A percentile compares a stretch with the other conserved stretches of the same genome.
phyloP scores from a whole-genome alignment of 2,888 invertebrate genomes.

The Nomada flava region DNA sequence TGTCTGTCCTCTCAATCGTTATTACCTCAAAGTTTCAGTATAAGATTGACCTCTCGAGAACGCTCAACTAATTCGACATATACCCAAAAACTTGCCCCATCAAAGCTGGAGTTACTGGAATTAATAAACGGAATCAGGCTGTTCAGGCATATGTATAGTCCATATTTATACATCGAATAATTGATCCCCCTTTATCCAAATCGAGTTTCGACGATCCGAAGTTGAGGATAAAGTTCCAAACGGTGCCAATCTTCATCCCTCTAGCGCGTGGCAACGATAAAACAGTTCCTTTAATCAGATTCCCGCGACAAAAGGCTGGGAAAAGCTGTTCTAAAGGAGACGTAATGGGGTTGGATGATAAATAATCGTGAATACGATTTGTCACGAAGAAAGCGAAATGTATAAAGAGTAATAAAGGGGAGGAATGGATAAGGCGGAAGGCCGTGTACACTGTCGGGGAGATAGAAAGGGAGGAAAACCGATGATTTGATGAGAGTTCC shows the following conservation, averaged over 20 bases:
- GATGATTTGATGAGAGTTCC: constrained; percentile 2
- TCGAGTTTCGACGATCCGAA: background rate
- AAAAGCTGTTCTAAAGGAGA: constrained; percentile 31
- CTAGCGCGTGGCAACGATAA: background rate
- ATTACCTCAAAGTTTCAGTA: background rate
- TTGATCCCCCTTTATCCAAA: background rate
- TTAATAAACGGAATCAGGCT: too few species aligned
- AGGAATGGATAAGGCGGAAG: constrained; percentile 10
- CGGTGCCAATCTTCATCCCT: background rate
- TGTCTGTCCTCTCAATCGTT: constrained; percentile 9
- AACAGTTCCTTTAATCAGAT: constrained; percentile 34
- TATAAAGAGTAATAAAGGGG: constrained; percentile 24
- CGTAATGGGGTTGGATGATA: constrained; percentile 58
- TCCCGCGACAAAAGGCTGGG: constrained; percentile 1
- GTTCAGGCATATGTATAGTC: too few species aligned
- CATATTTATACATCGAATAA: background rate
- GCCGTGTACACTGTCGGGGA: constrained; percentile 20
- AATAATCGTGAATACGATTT: constrained; percentile 68
- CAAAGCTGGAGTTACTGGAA: too few species aligned
- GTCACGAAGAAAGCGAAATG: constrained; percentile 37
- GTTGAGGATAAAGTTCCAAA: background rate
- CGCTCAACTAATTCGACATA: too few species aligned
- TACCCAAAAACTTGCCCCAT: too few species aligned
- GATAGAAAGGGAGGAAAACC: constrained; percentile 2
- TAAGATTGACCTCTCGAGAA: too few species aligned